Conservation (phyloP, 1,140 invertebrate species). For the Pomacea maculata region DNA sequence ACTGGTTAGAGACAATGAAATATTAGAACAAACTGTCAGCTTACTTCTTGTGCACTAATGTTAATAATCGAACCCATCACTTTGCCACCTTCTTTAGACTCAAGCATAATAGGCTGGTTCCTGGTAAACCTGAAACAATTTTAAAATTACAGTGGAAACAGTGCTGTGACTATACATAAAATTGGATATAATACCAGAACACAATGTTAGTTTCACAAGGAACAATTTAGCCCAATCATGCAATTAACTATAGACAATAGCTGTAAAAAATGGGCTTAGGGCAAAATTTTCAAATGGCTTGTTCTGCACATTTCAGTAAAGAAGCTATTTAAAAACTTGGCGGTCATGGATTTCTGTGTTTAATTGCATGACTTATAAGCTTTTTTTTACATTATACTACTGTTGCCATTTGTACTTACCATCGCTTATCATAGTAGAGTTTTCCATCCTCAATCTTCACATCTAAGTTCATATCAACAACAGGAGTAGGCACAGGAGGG, state of each 20-base stretch:
- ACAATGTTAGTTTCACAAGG: neutral
- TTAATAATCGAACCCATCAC: conserved; percentile 88
- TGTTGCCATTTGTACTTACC: conserved; percentile 69
- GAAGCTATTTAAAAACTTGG: too few species aligned
- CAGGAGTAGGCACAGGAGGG: conserved; percentile 29
- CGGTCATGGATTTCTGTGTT: too few species aligned
- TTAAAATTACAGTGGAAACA: too few species aligned
- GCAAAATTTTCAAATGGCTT: too few species aligned
- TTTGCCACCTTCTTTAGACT: conserved; percentile 83
- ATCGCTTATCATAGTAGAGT: conserved; percentile 90
- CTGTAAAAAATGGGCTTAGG: too few species aligned
- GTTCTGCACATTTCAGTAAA: too few species aligned
- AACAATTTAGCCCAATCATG: neutral
- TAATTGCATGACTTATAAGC: too few species aligned
- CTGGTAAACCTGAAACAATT: conserved; percentile 79
- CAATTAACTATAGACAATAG: too few species aligned
- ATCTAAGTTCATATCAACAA: conserved; percentile 67
- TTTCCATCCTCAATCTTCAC: conserved; percentile 94
- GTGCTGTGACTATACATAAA: too few species aligned
- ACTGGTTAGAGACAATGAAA: too few species aligned
- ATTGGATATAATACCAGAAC: too few species aligned
- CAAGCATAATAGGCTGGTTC: conserved; percentile 90
- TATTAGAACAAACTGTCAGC: conserved; percentile 48
- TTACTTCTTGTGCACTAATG: conserved; percentile 87
- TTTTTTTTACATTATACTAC: too few species aligned